Percentiles rank a stretch among this genome's conserved stretches.
Conservation (phyloP, 35 echinoderm and acorn worm genomes). For the Apostichopus japonicus region DNA sequence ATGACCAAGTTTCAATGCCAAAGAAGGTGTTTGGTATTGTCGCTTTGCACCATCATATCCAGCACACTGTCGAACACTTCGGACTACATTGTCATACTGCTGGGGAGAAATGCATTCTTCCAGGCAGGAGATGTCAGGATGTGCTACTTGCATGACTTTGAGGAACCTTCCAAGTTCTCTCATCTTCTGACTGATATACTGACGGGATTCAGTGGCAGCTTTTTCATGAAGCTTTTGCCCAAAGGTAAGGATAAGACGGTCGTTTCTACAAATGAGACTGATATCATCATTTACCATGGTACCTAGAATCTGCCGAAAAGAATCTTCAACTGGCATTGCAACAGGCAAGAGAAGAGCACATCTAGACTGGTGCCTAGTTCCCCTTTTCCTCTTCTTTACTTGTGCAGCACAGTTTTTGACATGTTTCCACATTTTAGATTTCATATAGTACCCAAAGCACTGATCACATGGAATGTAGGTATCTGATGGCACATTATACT, state of each 20-base stretch:
- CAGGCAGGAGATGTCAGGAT: background rate
- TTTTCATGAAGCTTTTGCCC: background rate
- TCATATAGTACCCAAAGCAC: too few relatives aligned
- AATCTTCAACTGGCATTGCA: background rate
- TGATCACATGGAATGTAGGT: too few relatives aligned
- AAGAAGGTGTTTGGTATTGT: background rate
- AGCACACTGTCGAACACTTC: background rate
- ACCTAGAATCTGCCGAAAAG: background rate
- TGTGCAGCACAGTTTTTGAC: background rate
- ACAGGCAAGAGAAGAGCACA: background rate
- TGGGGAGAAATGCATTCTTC: background rate
- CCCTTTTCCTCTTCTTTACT: background rate
- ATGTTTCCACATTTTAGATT: background rate
- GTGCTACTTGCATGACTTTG: background rate
- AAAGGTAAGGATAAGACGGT: background rate
- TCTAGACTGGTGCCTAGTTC: background rate
- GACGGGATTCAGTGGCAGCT: background rate
- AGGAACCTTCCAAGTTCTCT: background rate
- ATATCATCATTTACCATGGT: background rate
- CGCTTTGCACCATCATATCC: background rate
- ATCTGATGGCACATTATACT: too few relatives aligned
- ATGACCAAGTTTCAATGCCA: background rate
- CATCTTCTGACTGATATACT: constrained; percentile 1
- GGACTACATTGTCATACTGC: background rate
- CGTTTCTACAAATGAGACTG: background rate